Evolutionary conservation across 2,113 vertebrate genomes (phyloP).

Genomic region (Cricetomys ansorgei): DNA sequence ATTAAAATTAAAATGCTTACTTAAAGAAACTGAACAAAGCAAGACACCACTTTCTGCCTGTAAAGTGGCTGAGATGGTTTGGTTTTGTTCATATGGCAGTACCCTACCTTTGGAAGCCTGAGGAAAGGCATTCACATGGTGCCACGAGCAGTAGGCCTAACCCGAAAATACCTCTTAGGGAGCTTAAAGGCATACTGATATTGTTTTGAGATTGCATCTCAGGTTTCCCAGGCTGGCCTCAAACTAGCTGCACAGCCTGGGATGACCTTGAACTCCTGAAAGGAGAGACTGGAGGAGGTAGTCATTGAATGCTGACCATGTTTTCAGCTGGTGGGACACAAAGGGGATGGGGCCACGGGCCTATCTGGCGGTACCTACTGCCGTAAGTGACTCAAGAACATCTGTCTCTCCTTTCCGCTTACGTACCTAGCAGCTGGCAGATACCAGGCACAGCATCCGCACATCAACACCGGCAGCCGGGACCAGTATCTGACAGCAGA

Average conservation of each 20-base stretch:
- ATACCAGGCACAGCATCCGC: background rate
- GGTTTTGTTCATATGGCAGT: background rate
- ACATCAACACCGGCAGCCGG: background rate
- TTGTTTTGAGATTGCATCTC: background rate
- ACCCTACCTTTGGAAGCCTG: background rate
- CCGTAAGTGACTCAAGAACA: background rate
- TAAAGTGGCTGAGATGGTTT: background rate
- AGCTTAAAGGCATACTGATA: background rate
- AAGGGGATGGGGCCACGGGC: background rate
- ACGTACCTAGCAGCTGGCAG: background rate
- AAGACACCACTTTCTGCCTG: background rate
- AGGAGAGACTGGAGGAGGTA: background rate
- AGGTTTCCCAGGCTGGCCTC: background rate
- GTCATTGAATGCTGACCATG: background rate
- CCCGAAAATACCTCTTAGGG: too few relatives aligned
- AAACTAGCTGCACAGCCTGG: background rate
- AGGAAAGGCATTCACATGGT: background rate
- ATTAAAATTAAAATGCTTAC: too few relatives aligned
- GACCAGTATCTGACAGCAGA: background rate
- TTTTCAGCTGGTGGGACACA: background rate
- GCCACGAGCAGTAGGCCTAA: background rate
- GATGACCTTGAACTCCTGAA: background rate
- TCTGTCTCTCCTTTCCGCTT: background rate
- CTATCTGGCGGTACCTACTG: background rate
- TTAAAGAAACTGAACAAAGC: slow-evolving; percentile 8